Base-by-base conservation (phyloP, 2,888 invertebrate genomes). In the Pristionchus arcanus region DNA sequence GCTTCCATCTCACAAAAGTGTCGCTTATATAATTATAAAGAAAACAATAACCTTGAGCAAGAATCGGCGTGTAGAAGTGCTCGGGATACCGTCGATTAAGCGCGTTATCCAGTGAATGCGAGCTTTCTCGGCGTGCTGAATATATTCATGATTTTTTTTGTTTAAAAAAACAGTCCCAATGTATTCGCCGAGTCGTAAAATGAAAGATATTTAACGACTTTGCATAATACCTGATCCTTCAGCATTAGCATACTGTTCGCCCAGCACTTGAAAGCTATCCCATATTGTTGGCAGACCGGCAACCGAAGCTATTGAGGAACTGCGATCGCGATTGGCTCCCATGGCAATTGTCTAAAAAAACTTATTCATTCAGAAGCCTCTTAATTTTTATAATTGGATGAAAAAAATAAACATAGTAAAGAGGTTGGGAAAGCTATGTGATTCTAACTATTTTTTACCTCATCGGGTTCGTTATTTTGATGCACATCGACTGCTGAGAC, bases 221-320 rank as follows among this genome's bases (percentile, higher is more conserved):
- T 74, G n/a, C n/a, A n/a, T n/a, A n/a, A n/a, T n/a, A 88, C 87
- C 87, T 74, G 53, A 49, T 74, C 55, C 87, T 7, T 85, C 90
- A 25, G 59, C 21, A 21, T 86, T 68, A 11, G 92, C 90, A 87
- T 93, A 94, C 90, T 94, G 94, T 42, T 91, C 90, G 31, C 94
- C 94, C 7, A 94, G 91, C 16, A 94, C 94, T 88, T 92, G 90
- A 91, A 92, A 94, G n/a, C 93, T 93, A 77, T 94, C 94, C 94
- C 94, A 94, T 87, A 94, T 94, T 25, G 94, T 94, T 55, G 94
- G 94, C 31, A 93, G 93, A 31, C 93, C 93, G 63, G 90, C 90
- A 19, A 92, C 84, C 13, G 92, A 92, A 19, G 49, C 89, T 4
- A 89, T 83, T 21, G 49, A 49, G 13, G 81, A 42, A 49, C 89